Percentiles rank a stretch among this genome's conserved stretches.
These are phyloP conservation scores for Acromyrmex echinatior DNA, from an alignment of 1,140 invertebrate genomes.

Conservation along the genomic window DNA sequence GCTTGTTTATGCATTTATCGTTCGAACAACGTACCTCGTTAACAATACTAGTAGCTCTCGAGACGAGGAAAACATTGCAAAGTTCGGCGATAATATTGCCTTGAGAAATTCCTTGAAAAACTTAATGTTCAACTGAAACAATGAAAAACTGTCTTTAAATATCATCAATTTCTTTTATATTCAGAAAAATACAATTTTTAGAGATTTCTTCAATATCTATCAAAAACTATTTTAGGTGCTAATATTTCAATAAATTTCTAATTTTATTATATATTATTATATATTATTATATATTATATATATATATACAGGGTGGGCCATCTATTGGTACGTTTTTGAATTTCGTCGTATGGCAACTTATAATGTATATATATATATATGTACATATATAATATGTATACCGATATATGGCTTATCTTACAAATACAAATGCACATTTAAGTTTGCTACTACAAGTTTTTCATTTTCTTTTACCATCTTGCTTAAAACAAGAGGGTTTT, in stretches of 20 bases:
- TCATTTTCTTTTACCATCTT: constrained; percentile 18
- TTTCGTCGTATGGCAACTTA: too few relatives aligned
- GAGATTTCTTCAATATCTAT: background rate
- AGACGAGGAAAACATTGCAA: constrained; percentile 41
- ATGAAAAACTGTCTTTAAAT: background rate
- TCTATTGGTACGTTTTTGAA: too few relatives aligned
- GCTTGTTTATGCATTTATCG: constrained; percentile 54
- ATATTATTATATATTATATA: too few relatives aligned
- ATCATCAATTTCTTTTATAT: background rate
- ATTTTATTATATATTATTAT: background rate
- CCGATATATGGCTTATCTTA: background rate
- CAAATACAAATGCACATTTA: background rate
- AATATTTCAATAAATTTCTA: background rate
- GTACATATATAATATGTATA: too few relatives aligned
- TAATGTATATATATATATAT: background rate
- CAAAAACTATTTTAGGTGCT: background rate
- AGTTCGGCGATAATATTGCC: constrained; percentile 35
- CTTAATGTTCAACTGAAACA: background rate
- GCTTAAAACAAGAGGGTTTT: constrained; percentile 30
- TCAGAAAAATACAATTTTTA: background rate
- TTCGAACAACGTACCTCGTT: constrained; percentile 15
- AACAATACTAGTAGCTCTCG: constrained; percentile 14
- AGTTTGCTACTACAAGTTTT: background rate
- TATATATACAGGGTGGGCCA: too few relatives aligned
- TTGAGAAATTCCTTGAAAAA: constrained; percentile 17